These are phyloP conservation scores for Ardeotis arabs DNA, from an alignment of 2,113 vertebrate genomes.

Conservation along the genomic window DNA sequence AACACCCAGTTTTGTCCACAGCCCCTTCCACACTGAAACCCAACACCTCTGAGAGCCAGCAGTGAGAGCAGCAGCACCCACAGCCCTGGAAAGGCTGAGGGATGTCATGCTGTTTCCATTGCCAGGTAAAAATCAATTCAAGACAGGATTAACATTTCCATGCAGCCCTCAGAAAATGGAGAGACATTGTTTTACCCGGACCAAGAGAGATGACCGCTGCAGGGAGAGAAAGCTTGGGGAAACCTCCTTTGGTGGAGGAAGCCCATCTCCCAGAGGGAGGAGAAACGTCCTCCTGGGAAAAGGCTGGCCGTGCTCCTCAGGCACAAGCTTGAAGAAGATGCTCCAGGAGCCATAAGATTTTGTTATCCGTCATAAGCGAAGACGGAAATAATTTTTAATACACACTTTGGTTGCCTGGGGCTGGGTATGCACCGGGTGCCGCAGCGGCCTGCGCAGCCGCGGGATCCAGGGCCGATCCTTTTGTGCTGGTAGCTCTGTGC, in stretches of 20 bases:
- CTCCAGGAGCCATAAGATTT: not conserved
- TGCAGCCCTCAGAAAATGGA: not conserved
- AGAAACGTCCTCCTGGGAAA: not conserved
- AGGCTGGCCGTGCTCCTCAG: not conserved
- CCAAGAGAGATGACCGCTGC: fast-evolving
- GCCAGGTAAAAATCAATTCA: not conserved
- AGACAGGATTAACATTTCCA: not conserved
- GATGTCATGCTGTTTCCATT: not conserved
- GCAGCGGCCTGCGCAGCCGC: fast-evolving
- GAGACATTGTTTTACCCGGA: not conserved
- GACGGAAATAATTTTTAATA: not conserved
- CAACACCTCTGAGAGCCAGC: not conserved
- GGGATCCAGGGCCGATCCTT: not conserved
- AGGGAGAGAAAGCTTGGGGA: not conserved
- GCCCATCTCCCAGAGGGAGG: not conserved
- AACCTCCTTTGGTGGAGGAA: not conserved
- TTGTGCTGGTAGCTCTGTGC: constrained; percentile 55
- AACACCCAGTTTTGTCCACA: not conserved
- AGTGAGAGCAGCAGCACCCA: not conserved
- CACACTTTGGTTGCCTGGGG: not conserved
- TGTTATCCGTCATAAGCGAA: not conserved
- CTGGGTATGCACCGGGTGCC: not conserved
- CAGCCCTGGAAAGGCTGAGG: fast-evolving
- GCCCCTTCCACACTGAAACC: not conserved
- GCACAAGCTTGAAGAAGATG: not conserved